These are phyloP conservation scores for Lethrus apterus DNA, from an alignment of 1,140 invertebrate species.

Conservation along the genomic window DNA sequence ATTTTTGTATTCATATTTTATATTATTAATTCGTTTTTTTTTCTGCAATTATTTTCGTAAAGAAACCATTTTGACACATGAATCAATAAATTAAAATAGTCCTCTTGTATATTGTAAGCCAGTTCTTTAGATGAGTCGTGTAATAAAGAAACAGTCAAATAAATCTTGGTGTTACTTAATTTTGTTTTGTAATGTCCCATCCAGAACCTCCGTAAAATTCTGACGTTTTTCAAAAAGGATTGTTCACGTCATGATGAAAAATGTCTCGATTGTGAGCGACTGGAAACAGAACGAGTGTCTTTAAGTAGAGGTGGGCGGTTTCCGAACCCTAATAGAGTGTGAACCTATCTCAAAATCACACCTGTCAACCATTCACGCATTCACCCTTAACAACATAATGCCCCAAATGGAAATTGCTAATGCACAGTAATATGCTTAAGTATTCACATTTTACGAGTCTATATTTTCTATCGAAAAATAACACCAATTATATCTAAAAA, in stretches of 20 bases:
- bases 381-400: too few species aligned
- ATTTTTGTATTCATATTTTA: neutral
- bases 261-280: neutral
- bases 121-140: slow-evolving; percentile 23
- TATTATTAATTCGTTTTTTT: slow-evolving; percentile 1
- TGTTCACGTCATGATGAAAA: neutral
- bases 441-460: too few species aligned
- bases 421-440: too few species aligned
- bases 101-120: slow-evolving; percentile 21
- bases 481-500: too few species aligned
- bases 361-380: too few species aligned
- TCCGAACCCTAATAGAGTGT: too few species aligned
- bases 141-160: slow-evolving; percentile 27
- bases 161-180: slow-evolving; percentile 27
- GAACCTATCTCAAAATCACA: too few species aligned
- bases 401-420: too few species aligned
- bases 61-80: neutral
- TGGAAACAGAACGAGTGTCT: slow-evolving; percentile 1
- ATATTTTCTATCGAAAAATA: too few species aligned
- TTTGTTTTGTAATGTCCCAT: neutral
- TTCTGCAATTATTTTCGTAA: slow-evolving; percentile 4
- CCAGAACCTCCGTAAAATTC: neutral
- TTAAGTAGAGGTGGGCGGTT: neutral
- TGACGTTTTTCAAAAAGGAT: neutral
- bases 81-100: slow-evolving; percentile 19